These are phyloP conservation scores for Lepus americanus DNA, from an alignment of 2,113 vertebrate species.

Conservation along the genomic window DNA sequence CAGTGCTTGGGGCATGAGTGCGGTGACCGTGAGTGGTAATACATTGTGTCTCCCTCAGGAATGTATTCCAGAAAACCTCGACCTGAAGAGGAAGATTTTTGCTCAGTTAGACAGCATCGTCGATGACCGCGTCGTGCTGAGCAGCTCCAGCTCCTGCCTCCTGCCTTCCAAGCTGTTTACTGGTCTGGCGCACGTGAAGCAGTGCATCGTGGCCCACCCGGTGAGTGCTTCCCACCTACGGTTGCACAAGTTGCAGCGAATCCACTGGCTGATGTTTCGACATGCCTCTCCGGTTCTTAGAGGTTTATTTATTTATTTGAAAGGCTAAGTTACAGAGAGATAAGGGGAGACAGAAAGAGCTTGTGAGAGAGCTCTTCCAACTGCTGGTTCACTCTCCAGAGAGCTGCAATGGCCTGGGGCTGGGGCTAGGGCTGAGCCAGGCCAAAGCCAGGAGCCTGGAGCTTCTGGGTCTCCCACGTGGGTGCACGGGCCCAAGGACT, in stretches of 20 bases:
- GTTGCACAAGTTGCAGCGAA: neutral
- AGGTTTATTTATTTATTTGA: too few relatives aligned
- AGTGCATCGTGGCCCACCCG: constrained; percentile 96
- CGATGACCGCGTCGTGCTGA: constrained; percentile 90
- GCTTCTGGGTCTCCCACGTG: too few relatives aligned
- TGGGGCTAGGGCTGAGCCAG: too few relatives aligned
- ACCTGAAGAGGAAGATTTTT: constrained; percentile 94
- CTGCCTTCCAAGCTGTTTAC: constrained; percentile 94
- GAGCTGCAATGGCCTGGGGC: too few relatives aligned
- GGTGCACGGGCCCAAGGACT: too few relatives aligned
- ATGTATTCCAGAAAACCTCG: constrained; percentile 94
- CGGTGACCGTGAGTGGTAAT: constrained; percentile 21
- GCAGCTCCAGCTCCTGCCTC: constrained; percentile 97
- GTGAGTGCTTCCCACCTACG: constrained; percentile 88
- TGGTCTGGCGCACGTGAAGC: constrained; percentile 90
- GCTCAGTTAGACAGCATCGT: constrained; percentile 91
- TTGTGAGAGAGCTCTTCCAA: too few relatives aligned
- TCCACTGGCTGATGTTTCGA: too few relatives aligned
- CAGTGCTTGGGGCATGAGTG: neutral
- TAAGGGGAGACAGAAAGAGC: neutral
- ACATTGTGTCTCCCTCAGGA: constrained; percentile 89
- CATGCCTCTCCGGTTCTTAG: too few relatives aligned
- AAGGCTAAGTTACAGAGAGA: too few relatives aligned
- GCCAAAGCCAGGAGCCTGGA: too few relatives aligned
- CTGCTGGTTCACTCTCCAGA: too few relatives aligned